Percentiles rank a stretch among this genome's conserved stretches.
Conservation (phyloP, 2,888 invertebrate species). For the Nymphalis c-album region DNA sequence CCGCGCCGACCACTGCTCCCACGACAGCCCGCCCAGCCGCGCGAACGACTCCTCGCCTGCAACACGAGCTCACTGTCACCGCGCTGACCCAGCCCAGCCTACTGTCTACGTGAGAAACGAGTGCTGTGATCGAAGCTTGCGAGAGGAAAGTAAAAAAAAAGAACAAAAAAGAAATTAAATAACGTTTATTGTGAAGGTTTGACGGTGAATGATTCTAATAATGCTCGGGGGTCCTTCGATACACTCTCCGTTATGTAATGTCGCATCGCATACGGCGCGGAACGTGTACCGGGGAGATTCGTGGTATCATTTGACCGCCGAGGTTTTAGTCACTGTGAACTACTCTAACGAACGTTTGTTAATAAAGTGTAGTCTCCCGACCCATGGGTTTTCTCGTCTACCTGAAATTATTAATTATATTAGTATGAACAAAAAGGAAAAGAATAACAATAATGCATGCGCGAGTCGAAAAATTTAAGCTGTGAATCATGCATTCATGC, state of each 20-base stretch:
- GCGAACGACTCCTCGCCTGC: conserved; percentile 84
- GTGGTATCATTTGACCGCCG: conserved; percentile 26
- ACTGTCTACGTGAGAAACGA: conserved; percentile 77
- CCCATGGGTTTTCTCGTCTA: conserved; percentile 78
- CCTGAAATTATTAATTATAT: conserved; percentile 81
- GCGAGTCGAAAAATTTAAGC: conserved; percentile 56
- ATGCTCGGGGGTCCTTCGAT: conserved; percentile 24
- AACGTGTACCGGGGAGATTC: conserved; percentile 39
- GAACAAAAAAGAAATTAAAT: conserved; percentile 62
- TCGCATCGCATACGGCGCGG: conserved; percentile 30
- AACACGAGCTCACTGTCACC: conserved; percentile 61
- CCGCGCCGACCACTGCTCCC: conserved; percentile 88
- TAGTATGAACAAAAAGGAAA: conserved; percentile 77
- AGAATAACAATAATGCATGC: conserved; percentile 55
- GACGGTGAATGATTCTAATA: conserved; percentile 36
- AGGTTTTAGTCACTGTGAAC: conserved; percentile 64
- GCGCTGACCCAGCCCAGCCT: background rate
- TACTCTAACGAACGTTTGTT: conserved; percentile 62
- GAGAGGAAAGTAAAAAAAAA: conserved; percentile 73
- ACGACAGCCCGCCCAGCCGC: conserved; percentile 85
- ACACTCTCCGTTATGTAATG: conserved; percentile 29
- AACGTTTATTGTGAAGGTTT: conserved; percentile 66
- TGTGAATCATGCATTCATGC: conserved; percentile 68
- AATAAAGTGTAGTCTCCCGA: conserved; percentile 78
- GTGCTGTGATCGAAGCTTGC: conserved; percentile 80